These are phyloP conservation scores for Nannoperca australis DNA, from an alignment of 2,797 vertebrate genomes.

Conservation along the genomic window DNA sequence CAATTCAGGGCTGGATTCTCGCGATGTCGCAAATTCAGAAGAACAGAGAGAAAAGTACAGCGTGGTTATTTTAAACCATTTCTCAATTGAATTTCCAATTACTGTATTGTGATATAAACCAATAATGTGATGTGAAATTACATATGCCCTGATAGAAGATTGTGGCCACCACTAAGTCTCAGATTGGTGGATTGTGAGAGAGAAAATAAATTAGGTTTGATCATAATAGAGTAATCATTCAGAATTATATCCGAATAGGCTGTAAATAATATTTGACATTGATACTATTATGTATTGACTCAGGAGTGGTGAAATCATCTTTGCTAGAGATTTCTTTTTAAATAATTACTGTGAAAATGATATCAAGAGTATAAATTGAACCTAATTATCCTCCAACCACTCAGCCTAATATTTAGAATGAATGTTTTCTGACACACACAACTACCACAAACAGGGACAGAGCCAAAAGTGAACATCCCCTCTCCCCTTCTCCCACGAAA, in stretches of 20 bases:
- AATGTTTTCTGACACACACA: neutral
- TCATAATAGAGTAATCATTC: neutral
- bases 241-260: neutral
- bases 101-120: too few species aligned
- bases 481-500: neutral
- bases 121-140: too few species aligned
- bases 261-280: neutral
- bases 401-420: neutral
- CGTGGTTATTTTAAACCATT: too few species aligned
- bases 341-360: neutral
- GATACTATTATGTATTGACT: neutral
- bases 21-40: too few species aligned
- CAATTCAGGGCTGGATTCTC: too few species aligned
- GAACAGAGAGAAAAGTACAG: too few species aligned
- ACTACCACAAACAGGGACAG: neutral
- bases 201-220: neutral
- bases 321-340: neutral
- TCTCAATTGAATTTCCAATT: too few species aligned
- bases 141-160: too few species aligned
- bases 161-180: too few species aligned
- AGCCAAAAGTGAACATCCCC: neutral
- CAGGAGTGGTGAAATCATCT: neutral
- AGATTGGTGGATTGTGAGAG: neutral
- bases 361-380: neutral
- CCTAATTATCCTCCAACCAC: neutral